These are phyloP conservation scores for Rhagoletis zephyria DNA, from an alignment of 1,140 invertebrate genomes.

Conservation along the genomic window DNA sequence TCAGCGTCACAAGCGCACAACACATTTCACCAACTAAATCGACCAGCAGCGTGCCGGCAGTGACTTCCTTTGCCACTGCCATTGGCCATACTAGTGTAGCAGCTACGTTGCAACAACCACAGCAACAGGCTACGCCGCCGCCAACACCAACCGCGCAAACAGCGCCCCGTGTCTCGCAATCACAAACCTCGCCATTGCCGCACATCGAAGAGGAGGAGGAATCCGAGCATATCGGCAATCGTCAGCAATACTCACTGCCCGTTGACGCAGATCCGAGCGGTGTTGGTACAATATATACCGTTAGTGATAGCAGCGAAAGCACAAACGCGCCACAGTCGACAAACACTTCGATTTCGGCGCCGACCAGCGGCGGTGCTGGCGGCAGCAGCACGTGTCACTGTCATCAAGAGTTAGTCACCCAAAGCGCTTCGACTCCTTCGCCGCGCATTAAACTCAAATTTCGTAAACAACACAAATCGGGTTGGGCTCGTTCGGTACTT, in stretches of 20 bases:
- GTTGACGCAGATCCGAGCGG: slow-evolving; percentile 68
- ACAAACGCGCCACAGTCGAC: slow-evolving; percentile 64
- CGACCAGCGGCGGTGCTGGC: slow-evolving; percentile 49
- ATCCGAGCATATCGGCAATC: slow-evolving; percentile 74
- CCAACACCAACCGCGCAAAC: slow-evolving; percentile 72
- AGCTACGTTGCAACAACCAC: slow-evolving; percentile 51
- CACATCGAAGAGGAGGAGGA: slow-evolving; percentile 78
- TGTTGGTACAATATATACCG: slow-evolving; percentile 47
- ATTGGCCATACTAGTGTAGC: not conserved
- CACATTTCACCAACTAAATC: slow-evolving; percentile 58
- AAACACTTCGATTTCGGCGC: slow-evolving; percentile 61
- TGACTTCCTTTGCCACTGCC: slow-evolving; percentile 8
- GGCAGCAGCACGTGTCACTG: not conserved
- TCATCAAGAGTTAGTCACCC: slow-evolving; percentile 61
- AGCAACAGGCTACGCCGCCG: slow-evolving; percentile 32
- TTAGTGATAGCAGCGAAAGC: slow-evolving; percentile 70
- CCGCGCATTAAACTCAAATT: slow-evolving; percentile 71
- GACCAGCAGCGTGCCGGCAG: slow-evolving; percentile 31
- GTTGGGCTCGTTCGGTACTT: slow-evolving; percentile 69
- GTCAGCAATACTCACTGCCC: slow-evolving; percentile 74
- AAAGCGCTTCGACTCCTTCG: slow-evolving; percentile 65
- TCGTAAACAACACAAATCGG: slow-evolving; percentile 70
- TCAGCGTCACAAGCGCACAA: slow-evolving; percentile 37
- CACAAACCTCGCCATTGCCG: slow-evolving; percentile 75
- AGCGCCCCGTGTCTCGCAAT: slow-evolving; percentile 72